These are phyloP conservation scores for Athalia cordata DNA, from an alignment of 2,888 invertebrate species.

Conservation along the genomic window DNA sequence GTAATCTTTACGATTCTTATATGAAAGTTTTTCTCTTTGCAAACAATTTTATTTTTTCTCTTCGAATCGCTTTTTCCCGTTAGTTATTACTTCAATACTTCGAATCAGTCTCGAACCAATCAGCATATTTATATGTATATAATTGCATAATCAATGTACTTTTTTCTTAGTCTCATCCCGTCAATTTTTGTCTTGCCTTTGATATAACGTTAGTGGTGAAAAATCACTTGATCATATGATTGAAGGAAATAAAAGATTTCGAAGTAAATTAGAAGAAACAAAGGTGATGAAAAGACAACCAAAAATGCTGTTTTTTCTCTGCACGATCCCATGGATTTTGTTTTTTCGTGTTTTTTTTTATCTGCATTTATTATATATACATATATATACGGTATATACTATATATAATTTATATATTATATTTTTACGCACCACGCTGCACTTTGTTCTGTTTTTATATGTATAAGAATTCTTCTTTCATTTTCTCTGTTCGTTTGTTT, in stretches of 20 bases:
- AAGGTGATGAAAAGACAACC: neutral
- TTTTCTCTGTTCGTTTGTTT: conserved; percentile 26
- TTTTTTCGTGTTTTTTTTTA: neutral
- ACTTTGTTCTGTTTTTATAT: neutral
- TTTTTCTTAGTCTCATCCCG: conserved; percentile 35
- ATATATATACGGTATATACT: conserved; percentile 6
- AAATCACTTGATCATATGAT: neutral
- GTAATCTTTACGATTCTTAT: too few relatives aligned
- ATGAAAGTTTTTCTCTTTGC: too few relatives aligned
- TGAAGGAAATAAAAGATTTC: neutral
- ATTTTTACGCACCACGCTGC: conserved; percentile 12
- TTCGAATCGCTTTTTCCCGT: conserved; percentile 19
- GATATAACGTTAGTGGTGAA: conserved; percentile 49
- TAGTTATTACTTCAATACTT: conserved; percentile 40
- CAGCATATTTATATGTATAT: conserved; percentile 49
- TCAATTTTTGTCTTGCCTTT: conserved; percentile 44
- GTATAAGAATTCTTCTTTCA: conserved; percentile 5
- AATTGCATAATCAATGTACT: conserved; percentile 9
- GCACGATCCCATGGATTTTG: neutral
- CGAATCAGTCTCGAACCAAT: conserved; percentile 61
- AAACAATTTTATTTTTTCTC: conserved; percentile 20
- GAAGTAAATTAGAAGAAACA: neutral
- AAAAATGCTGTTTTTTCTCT: neutral
- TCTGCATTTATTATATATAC: neutral
- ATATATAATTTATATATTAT: conserved; percentile 5